Base-by-base conservation (phyloP, 2,888 invertebrate species). In the Andrena bucephala region DNA sequence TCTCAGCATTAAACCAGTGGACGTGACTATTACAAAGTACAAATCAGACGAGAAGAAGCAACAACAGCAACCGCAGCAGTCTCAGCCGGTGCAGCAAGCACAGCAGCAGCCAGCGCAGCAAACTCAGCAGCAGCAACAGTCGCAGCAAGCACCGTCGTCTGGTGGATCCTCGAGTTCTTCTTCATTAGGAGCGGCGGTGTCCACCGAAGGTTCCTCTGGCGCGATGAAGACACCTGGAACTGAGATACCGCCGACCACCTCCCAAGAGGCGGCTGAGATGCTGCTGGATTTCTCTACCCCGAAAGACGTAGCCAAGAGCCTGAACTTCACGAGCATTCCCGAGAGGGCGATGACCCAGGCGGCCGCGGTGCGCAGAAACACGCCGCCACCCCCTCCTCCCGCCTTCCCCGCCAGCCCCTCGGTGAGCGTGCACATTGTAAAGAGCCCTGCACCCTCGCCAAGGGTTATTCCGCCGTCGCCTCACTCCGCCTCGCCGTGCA, bases 381-480 rank as follows among this genome's bases (percentile, higher is more conserved):
- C 94, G 0, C 94, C 94, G 2, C 94, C 94, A 3, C 94, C 94
- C 0, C 92, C 94, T 0, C 93, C 94, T 0, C 93, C 94, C 0
- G 88, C 90, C 5, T 95, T 95, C 84, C 95, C 95, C 0, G 94
- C 95, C 20, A 96, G 96, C 77, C 97, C 97, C 6, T 96, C 96
- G 3, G 95, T 97, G 63, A 96, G 97, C 76, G 95, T 97, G 87
- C 97, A 97, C 92, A 96, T 97, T 83, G 96, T 97, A 60, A 97
- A 97, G 92, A 97, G 97, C 74, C 97, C 97, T 2, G 96, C 96
- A 16, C 96, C 96, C 0, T 96, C 96, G 65, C 96, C 97, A 0
- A 94, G 96, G 62, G 95, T 96, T 57, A 94, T 95, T 59, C 96
- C 96, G 67, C 96, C 96, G 5, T 97, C 97, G 6, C 95, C 96